phyloP scores from a whole-genome alignment of 2,888 invertebrate species.

The Syrista parreyssii region DNA sequence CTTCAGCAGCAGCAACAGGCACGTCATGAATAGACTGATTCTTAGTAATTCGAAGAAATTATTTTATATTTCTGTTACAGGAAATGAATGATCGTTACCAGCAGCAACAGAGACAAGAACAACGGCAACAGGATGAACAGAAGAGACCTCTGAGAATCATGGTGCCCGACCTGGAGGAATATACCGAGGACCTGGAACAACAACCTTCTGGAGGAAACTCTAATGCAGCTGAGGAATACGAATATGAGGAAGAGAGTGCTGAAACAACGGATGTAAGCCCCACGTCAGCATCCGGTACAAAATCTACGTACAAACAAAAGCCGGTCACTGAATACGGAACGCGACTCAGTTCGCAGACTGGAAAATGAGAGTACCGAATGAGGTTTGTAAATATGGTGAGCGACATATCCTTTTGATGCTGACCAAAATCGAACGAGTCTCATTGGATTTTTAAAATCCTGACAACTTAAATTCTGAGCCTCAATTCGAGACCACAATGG shows the following conservation, averaged over 20 bases:
- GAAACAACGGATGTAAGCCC: conserved; percentile 28
- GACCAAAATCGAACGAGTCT: too few species aligned
- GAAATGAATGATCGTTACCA: conserved; percentile 32
- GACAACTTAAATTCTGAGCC: too few species aligned
- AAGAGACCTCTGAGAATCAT: conserved; percentile 67
- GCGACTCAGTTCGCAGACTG: conserved; percentile 43
- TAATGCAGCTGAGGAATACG: conserved; percentile 39
- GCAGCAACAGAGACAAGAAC: conserved; percentile 21
- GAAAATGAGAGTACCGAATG: conserved; percentile 21
- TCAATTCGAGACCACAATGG: too few species aligned
- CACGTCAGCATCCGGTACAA: conserved; percentile 21
- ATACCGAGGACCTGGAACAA: conserved; percentile 55
- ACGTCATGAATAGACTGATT: conserved; percentile 11
- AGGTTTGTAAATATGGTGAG: not conserved
- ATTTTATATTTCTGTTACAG: conserved; percentile 13
- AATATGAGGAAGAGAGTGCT: conserved; percentile 51
- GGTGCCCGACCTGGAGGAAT: conserved; percentile 66
- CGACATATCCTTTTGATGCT: too few species aligned
- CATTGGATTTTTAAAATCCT: too few species aligned
- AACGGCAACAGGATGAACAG: conserved; percentile 27
- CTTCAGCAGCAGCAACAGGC: conserved; percentile 37
- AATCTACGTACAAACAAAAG: conserved; percentile 14
- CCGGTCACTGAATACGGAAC: conserved; percentile 46
- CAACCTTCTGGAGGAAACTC: conserved; percentile 36
- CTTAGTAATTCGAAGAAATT: conserved; percentile 6